phyloP scores from a whole-genome alignment of 2,113 vertebrate species.

The Tonatia bakeri region DNA sequence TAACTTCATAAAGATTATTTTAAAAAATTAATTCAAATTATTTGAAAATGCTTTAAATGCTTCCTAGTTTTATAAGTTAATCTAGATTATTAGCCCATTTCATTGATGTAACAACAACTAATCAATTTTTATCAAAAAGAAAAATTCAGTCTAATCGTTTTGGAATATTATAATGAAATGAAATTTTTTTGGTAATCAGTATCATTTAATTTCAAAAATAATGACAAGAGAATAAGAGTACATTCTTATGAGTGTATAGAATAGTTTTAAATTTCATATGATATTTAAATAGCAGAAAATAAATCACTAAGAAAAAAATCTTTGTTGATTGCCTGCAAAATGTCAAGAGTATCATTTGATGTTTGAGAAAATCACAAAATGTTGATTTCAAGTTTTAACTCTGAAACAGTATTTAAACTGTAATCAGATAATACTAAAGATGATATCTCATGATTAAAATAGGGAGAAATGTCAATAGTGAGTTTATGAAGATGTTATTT shows the following conservation, averaged over 20 bases:
- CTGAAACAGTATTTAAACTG: neutral
- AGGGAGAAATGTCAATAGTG: neutral
- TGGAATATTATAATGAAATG: neutral
- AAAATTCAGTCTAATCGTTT: neutral
- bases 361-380: neutral
- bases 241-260: neutral
- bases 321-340: conserved; percentile 33
- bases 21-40: conserved; percentile 10
- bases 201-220: neutral
- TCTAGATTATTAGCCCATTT: neutral
- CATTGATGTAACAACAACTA: neutral
- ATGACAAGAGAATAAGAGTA: neutral
- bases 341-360: neutral
- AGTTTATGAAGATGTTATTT: neutral
- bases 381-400: conserved; percentile 14
- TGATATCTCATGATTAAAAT: conserved; percentile 21
- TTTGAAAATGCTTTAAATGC: neutral
- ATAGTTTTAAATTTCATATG: neutral
- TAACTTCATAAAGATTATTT: neutral
- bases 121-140: conserved; percentile 1
- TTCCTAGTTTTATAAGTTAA: neutral
- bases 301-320: neutral
- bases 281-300: conserved; percentile 17
- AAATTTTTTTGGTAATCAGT: conserved; percentile 21
- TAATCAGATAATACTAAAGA: neutral